Evolutionary conservation across 92 coral and sea anemone species (phyloP).

Genomic region (Bergia sp.): DNA sequence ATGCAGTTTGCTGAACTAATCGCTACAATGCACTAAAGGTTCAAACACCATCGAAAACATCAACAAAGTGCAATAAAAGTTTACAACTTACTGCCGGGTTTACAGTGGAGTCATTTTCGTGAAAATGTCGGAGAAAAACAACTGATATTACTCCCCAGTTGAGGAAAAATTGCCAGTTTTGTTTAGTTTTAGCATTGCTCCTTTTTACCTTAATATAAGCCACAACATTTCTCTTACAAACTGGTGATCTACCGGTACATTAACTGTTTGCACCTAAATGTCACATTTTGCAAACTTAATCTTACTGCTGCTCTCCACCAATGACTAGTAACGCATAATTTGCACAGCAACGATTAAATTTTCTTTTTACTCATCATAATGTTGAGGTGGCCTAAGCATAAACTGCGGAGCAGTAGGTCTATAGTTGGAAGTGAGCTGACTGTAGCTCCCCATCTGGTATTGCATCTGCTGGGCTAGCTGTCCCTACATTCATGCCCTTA

Average conservation of each 20-base stretch:
- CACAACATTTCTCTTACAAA: too few relatives aligned
- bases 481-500: neutral
- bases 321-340: neutral
- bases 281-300: neutral
- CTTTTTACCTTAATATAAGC: neutral
- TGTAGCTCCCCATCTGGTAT: conserved; percentile 6
- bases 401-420: conserved; percentile 8
- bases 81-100: too few relatives aligned
- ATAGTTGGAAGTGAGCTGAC: neutral
- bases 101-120: neutral
- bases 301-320: too few relatives aligned
- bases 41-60: neutral
- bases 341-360: neutral
- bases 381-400: neutral
- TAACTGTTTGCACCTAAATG: neutral
- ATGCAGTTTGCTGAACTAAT: neutral
- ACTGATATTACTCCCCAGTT: neutral
- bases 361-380: neutral
- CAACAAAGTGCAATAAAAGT: neutral
- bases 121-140: neutral
- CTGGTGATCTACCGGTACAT: neutral
- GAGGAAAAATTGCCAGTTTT: neutral
- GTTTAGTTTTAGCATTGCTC: neutral
- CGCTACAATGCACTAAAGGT: neutral
- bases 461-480: neutral